Evolutionary conservation across 30 jellyfish, hydroid and myxozoan genomes (phyloP), one percentile per base, ranked within the genome.

Genomic region (Mastigias papua): DNA sequence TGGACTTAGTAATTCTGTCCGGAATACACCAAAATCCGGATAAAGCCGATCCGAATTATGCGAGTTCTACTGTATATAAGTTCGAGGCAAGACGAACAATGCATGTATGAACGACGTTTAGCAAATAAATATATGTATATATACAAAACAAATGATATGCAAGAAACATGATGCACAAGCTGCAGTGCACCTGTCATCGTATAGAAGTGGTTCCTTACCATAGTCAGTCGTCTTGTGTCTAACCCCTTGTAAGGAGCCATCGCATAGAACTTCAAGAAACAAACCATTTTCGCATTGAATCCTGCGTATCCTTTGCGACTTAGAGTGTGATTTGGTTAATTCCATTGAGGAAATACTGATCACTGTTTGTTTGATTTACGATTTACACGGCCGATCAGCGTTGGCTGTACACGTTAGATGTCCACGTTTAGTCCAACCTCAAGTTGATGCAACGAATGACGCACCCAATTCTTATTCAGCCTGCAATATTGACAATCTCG

Each of bases 261-360:
- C 93, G 93, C 93, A 83, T n/a, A 83, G 78, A 13, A 83, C 93
- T 74, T 83, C 93, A 8, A 83, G 72, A 48, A 46, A 83, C 63
- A 83, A 19, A 26, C 93, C 93, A 48, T 83, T 83, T 20, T 54
- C 79, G 69, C 93, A 69, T 48, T 83, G 93, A 35, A 83, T 68
- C 28, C 93, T 23, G 2, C 93, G 87, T 20, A 83, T 70, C 71
- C 93, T 72, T n/a, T 21, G 35, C 26, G 84, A 83, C 30, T 83
- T 83, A 34, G 93, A 58, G 42, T 83, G 93, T 23, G 77, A 50
- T 26, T 69, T 83, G 7, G 82, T 69, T 20, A 81, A 22, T 48
- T 79, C 90, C 20, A 79, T 21, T 11, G 75, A 54, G 3, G 26
- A 54, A 19, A 54, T 10, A 3, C 26, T 54, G 6, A 42, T 15